These are phyloP conservation scores for Philotrypesis tridentata DNA, from an alignment of 1,140 invertebrate species.

Conservation along the genomic window DNA sequence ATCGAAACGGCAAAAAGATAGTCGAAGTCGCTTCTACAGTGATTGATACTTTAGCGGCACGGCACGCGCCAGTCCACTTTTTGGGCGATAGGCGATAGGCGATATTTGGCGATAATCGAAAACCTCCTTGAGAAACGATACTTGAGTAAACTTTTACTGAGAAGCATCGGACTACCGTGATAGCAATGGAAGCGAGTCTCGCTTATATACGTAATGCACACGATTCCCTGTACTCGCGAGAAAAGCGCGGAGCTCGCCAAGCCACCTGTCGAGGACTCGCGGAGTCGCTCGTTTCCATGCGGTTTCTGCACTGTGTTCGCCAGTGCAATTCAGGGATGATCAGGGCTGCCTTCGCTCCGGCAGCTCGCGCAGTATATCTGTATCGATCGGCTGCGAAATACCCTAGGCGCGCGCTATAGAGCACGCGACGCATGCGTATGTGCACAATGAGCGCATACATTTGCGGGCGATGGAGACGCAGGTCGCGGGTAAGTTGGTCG, in stretches of 20 bases:
- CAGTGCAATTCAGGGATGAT: neutral
- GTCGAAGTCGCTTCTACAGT: constrained; percentile 42
- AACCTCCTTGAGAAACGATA: constrained; percentile 32
- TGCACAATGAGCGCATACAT: neutral
- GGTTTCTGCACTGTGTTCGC: neutral
- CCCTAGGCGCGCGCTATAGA: neutral
- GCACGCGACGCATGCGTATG: neutral
- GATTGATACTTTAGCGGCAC: constrained; percentile 44
- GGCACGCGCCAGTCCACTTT: constrained; percentile 36
- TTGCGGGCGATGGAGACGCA: neutral
- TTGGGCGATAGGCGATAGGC: constrained; percentile 39
- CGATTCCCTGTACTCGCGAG: constrained; percentile 1
- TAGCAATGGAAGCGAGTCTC: neutral
- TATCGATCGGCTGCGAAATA: neutral
- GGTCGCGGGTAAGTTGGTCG: neutral
- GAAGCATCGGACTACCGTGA: constrained; percentile 43
- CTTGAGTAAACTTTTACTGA: constrained; percentile 40
- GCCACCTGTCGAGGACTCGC: constrained; percentile 4
- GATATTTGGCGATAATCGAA: constrained; percentile 40
- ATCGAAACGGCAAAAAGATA: constrained; percentile 36
- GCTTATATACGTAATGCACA: constrained; percentile 26
- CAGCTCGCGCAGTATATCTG: neutral
- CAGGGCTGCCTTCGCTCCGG: neutral
- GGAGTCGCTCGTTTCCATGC: neutral
- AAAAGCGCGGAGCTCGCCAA: neutral